A percentile compares a stretch with the other conserved stretches of the same genome.
These are phyloP conservation scores for Acyrthosiphon pisum DNA, from an alignment of 1,140 invertebrate genomes.

Conservation along the genomic window DNA sequence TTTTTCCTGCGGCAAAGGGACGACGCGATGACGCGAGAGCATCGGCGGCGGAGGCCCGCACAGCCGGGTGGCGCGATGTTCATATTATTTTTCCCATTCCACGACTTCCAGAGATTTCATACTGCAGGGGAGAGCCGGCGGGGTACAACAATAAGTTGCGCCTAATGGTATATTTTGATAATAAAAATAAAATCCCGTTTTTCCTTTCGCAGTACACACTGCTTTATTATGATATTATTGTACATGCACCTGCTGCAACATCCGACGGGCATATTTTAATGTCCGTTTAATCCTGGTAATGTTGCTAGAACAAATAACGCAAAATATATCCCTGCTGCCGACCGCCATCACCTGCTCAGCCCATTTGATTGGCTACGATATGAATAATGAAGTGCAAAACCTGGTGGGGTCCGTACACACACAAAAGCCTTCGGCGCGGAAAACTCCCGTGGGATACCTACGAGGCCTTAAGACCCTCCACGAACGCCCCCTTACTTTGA, in stretches of 20 bases:
- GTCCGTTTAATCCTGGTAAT: background rate
- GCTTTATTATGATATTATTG: background rate
- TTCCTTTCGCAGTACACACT: background rate
- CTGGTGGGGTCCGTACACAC: background rate
- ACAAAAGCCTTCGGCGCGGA: background rate
- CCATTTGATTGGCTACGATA: constrained; percentile 11
- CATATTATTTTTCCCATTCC: background rate
- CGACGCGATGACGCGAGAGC: background rate
- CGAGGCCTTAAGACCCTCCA: background rate
- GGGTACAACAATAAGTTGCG: background rate
- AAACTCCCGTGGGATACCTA: background rate
- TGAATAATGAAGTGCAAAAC: constrained; percentile 42
- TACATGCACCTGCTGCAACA: background rate
- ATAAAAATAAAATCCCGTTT: background rate
- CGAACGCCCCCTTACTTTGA: background rate
- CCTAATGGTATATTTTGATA: background rate
- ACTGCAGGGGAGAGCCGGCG: no score
- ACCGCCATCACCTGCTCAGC: background rate
- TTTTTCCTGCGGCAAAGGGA: background rate
- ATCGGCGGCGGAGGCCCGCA: background rate
- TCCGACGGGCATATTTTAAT: background rate
- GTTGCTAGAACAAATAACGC: background rate
- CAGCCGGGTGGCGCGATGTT: background rate
- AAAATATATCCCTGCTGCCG: background rate
- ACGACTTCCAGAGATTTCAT: background rate